Evolutionary conservation across 2,888 invertebrate genomes (phyloP).

Genomic region (Homarus gammarus): DNA sequence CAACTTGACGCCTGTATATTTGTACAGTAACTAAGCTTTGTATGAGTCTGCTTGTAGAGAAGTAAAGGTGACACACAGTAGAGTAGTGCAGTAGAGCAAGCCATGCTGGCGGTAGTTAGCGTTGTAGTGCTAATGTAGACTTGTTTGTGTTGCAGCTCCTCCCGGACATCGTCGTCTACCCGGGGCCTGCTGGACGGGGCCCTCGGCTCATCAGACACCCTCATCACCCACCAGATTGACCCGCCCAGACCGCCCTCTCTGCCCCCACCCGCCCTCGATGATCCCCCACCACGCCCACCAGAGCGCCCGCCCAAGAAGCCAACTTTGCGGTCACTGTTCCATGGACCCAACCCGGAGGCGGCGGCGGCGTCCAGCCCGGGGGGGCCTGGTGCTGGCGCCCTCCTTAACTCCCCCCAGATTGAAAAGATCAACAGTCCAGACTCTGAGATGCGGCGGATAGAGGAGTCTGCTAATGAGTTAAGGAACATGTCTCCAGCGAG

Average conservation of each 20-base stretch:
- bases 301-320: constrained; percentile 89
- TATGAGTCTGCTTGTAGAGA: too few species aligned
- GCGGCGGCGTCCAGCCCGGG: constrained; percentile 6
- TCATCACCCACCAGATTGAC: constrained; percentile 45
- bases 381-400: not conserved
- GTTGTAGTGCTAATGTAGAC: constrained; percentile 53
- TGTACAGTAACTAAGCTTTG: too few species aligned
- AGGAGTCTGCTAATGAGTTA: constrained; percentile 49
- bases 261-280: constrained; percentile 59
- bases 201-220: constrained; percentile 12
- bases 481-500: constrained; percentile 54
- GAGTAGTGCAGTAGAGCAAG: not conserved
- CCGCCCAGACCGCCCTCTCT: constrained; percentile 53
- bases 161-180: constrained; percentile 11
- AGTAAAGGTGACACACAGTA: not conserved
- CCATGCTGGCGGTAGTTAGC: constrained; percentile 9
- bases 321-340: constrained; percentile 80
- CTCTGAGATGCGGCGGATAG: constrained; percentile 48
- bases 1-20: too few species aligned
- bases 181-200: constrained; percentile 13
- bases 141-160: constrained; percentile 45
- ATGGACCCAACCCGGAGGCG: constrained; percentile 51
- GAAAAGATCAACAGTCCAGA: constrained; percentile 13
- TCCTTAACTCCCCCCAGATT: not conserved
- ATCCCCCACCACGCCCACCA: constrained; percentile 78